Evolutionary conservation across 1,140 invertebrate genomes (phyloP), one percentile per base, ranked within the genome.

Genomic region (Phocides pigmalion): DNA sequence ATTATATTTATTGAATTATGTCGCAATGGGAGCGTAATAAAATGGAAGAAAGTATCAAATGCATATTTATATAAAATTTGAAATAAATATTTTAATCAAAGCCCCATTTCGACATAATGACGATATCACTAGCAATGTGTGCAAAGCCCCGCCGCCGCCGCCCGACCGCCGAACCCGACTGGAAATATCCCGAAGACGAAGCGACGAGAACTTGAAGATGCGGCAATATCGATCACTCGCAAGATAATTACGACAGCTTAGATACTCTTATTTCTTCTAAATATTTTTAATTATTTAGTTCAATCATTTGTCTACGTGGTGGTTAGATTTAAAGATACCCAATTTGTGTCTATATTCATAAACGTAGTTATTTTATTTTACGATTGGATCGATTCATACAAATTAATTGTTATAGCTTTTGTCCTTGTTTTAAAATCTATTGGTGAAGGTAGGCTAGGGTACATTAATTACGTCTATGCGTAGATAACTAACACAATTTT

Each of bases 101-200:
- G 37, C 37, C 64, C 73, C 79, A 80, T 85, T 85, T 68, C 73
- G 74, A 76, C 80, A 76, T 78, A 62, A 72, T 50, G 39, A 75
- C 81, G 32, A 71, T 72, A 85, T 81, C 76, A 77, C 78, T 82
- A 83, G 84, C 86, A 87, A 87, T 90, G 87, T 87, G 86, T 87
- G 87, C 83, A 87, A 89, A 84, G 71, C 78, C 81, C 80, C 78
- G n/a, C n/a, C 74, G 61, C 59, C 72, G 74, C 51, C 75, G 76
- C 50, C 68, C 70, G 69, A 82, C 80, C 84, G 84, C 83, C 84
- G 83, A 87, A 86, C 84, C 83, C 19, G 41, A 65, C 68, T 76
- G 76, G 79, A 82, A 76, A 71, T 71, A 72, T 67, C 61, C 54
- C 25, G n/a, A 44, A 50, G 68, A 76, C 62, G 39, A 63, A n/a